Base-by-base conservation (phyloP, 2,888 invertebrate species). In the Tyria jacobaeae region DNA sequence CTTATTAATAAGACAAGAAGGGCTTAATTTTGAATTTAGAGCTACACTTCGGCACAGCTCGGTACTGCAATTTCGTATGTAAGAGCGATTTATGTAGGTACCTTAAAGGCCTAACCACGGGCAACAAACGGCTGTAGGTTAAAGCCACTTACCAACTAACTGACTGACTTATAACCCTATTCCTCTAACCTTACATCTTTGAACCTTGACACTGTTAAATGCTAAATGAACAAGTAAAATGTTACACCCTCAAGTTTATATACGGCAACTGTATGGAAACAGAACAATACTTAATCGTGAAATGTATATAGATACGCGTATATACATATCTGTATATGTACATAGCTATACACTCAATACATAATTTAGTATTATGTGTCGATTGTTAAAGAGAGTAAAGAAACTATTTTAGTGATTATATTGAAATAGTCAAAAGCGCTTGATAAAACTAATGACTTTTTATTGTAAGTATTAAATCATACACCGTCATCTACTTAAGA, bases 61-160 rank as follows among this genome's bases (percentile, higher is more conserved):
- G 56, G 64, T 31, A 64, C 31, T 62, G 67, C 27, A 71, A 66
- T 73, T 75, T 64, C 54, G 63, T 68, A 68, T 35, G 66, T 62
- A 66, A 58, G 61, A 60, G 56, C 57, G 77, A 83, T 82, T 83
- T 82, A 83, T 81, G 79, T 77, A 78, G 75, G 75, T 74, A 75
- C 73, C 78, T 75, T 74, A 76, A 80, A 76, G 81, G 74, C 70
- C 73, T 72, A 73, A 78, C 83, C 80, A 72, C 80, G 73, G 72
- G 68, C 81, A 83, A 81, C 78, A 82, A 83, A 84, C 80, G 81
- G 79, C 65, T 76, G 58, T 71, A 80, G 76, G 79, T 78, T 73
- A 80, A 82, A 81, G 77, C 81, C 80, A 82, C 82, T 82, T 81
- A 82, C 81, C 71, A 68, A 72, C 74, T 82, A 81, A 82, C 77